Evolutionary conservation across 2,797 vertebrate genomes (phyloP).

Genomic region (Nannoperca obscura): DNA sequence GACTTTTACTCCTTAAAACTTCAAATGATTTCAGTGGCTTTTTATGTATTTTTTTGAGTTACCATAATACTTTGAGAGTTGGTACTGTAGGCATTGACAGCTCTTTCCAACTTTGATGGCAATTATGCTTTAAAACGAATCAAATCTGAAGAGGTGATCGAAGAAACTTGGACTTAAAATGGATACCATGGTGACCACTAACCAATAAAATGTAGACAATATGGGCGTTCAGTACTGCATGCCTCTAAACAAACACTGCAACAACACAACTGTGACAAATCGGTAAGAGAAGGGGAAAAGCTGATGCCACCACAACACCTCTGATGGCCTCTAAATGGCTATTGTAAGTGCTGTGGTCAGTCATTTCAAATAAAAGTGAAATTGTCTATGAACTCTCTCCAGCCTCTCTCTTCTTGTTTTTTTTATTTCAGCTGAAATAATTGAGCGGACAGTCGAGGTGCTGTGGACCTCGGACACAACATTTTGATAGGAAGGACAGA

Average conservation of each 20-base stretch:
- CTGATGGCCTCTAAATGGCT: conserved; percentile 54
- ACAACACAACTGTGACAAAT: conserved; percentile 41
- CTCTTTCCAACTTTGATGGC: background rate
- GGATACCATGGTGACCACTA: background rate
- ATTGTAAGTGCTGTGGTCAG: conserved; percentile 47
- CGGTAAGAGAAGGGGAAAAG: conserved; percentile 12
- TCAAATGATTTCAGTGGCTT: background rate
- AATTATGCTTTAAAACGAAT: background rate
- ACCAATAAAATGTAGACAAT: background rate
- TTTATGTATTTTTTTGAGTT: background rate
- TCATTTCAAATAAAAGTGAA: conserved; percentile 71
- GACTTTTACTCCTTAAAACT: background rate
- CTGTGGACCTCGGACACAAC: conserved; percentile 71
- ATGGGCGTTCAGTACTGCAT: background rate
- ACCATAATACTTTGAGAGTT: background rate
- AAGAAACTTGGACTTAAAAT: background rate
- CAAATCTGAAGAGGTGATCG: background rate
- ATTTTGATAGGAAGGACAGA: conserved; percentile 78
- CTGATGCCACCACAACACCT: conserved; percentile 28
- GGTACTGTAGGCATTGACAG: background rate
- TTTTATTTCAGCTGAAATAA: conserved; percentile 68
- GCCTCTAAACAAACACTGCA: conserved; percentile 20
- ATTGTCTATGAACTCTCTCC: conserved; percentile 61
- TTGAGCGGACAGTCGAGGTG: conserved; percentile 61
- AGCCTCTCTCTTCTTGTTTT: conserved; percentile 15